A percentile compares a stretch with the other conserved stretches of the same genome.
These are phyloP conservation scores for Thamnophis elegans DNA, from an alignment of 2,797 vertebrate genomes.

Conservation along the genomic window DNA sequence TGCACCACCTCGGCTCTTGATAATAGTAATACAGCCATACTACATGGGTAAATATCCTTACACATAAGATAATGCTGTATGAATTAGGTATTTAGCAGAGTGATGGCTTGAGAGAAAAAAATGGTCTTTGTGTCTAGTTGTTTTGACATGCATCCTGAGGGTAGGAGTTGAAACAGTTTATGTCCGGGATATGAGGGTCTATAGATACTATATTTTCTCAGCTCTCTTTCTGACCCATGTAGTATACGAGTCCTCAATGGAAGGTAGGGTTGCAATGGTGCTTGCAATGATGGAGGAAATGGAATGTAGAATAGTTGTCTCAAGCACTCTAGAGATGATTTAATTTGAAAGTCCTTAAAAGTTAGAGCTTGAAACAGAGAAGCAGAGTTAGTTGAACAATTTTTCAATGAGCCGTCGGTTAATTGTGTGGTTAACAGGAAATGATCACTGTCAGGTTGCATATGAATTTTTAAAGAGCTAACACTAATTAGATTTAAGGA, in stretches of 20 bases:
- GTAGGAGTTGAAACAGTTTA: background rate
- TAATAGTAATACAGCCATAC: background rate
- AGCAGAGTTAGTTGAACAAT: background rate
- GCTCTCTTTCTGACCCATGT: background rate
- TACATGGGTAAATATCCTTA: background rate
- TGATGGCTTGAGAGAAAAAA: background rate
- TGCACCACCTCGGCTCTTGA: too few relatives aligned
- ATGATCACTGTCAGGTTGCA: background rate
- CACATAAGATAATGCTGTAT: background rate
- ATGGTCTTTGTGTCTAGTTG: background rate
- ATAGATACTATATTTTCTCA: background rate
- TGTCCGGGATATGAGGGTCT: background rate
- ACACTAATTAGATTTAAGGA: background rate
- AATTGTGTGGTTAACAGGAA: background rate
- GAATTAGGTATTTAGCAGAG: background rate
- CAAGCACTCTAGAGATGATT: background rate
- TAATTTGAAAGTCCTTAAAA: background rate
- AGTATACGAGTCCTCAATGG: background rate
- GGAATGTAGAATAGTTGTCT: background rate
- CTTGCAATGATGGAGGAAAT: background rate
- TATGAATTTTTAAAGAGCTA: background rate
- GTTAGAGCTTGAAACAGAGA: background rate
- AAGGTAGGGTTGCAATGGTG: background rate
- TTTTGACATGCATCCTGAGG: background rate
- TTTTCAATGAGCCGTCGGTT: background rate